Evolutionary conservation across 2,113 vertebrate species (phyloP).

Genomic region (Scortum barcoo): DNA sequence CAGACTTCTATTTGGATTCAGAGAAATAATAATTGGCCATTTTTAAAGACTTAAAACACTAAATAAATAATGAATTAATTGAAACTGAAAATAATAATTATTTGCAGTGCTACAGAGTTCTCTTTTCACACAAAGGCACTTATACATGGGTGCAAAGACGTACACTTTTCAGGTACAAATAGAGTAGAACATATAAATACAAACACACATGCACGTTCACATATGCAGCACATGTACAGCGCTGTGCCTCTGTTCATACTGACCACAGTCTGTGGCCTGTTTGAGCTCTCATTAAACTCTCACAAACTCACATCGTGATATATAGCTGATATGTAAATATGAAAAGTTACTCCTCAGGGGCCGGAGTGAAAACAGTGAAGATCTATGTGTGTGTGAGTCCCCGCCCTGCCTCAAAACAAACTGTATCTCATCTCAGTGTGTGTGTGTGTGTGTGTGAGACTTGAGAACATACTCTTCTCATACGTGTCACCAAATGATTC

Average conservation of each 20-base stretch:
- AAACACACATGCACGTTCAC: constrained; percentile 1
- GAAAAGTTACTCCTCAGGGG: constrained; percentile 44
- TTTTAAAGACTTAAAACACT: background rate
- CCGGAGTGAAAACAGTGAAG: constrained; percentile 49
- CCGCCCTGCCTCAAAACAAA: constrained; percentile 13
- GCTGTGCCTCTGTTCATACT: constrained; percentile 28
- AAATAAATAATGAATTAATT: background rate
- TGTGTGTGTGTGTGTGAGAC: constrained; percentile 11
- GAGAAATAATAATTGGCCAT: background rate
- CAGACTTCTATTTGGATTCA: background rate
- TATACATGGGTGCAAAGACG: background rate
- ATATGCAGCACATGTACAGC: constrained; percentile 31
- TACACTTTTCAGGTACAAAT: background rate
- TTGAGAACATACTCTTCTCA: constrained; percentile 65
- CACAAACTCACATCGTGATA: constrained; percentile 32
- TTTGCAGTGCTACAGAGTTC: background rate
- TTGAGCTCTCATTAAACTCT: constrained; percentile 70
- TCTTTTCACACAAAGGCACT: background rate
- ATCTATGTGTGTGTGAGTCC: constrained; percentile 44
- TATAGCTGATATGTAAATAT: constrained; percentile 48
- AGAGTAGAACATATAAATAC: constrained; percentile 7
- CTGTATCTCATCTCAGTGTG: constrained; percentile 45
- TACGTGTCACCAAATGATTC: constrained; percentile 34
- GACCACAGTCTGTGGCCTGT: constrained; percentile 45
- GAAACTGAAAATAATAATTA: background rate